Evolutionary conservation across 92 coral and sea anemone species (phyloP), one percentile per base, ranked within the genome.

Genomic region (Zoanthus gigantus): DNA sequence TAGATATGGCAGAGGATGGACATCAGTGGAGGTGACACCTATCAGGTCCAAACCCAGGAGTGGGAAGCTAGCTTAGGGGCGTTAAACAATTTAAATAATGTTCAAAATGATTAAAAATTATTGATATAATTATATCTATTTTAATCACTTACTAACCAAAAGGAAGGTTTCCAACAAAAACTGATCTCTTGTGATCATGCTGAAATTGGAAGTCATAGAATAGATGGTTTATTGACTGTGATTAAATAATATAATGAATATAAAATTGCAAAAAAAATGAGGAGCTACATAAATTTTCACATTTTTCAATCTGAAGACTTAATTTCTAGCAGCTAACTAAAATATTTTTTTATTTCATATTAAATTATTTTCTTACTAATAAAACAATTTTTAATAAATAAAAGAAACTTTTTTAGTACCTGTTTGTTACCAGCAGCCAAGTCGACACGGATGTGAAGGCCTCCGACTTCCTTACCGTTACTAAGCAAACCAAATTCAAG

Each of bases 131-230:
- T 17, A 63, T 7, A 18, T 17, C 69, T 63, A 63, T 63, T 14
- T 58, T 14, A 0, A 9, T 31, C 18, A 7, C 18, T 45, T 4
- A 92, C 98, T 92, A 72, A 97, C 99, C 95, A 92, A 97, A 97
- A n/a, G 92, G 94, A 28, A 97, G 93, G 89, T 97, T 95, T 76
- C 99, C 98, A 31, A 97, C 96, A 91, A 95, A 95, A 32, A 97
- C 79, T 73, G 99, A 95, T 77, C 94, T 91, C 37, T 79, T 88
- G 83, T 97, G 99, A 86, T 97, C 98, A 88, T 95, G 95, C 97
- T 94, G 86, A 44, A 76, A 50, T 44, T 17, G 16, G 13, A 72
- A 29, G 66, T 13, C 66, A 58, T 13, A 5, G 18, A 58, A 58
- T 58, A 50, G 8, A 9, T 58, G 14, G 14, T 13, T 4, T 13